Evolutionary conservation across 2,113 vertebrate genomes (phyloP).

Genomic region (Damaliscus lunatus): DNA sequence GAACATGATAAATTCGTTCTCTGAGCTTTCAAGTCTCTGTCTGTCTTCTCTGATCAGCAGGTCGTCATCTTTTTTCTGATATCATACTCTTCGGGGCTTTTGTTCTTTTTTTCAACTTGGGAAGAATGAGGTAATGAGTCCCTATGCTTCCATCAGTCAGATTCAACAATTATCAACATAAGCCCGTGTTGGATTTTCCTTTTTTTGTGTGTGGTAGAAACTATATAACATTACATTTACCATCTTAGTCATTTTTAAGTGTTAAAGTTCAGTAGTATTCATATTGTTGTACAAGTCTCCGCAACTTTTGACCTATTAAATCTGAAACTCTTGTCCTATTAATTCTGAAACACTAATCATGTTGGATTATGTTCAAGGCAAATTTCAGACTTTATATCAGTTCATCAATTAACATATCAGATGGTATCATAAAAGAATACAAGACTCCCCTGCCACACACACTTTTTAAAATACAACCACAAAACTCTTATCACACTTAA

Average conservation of each 20-base stretch:
- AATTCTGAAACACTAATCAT: background rate
- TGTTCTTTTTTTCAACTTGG: background rate
- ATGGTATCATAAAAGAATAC: background rate
- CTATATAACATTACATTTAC: background rate
- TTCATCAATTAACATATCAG: background rate
- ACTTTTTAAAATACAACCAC: background rate
- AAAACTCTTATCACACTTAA: background rate
- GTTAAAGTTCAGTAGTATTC: background rate
- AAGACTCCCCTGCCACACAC: background rate
- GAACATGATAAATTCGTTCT: background rate
- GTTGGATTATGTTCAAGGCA: constrained; percentile 25
- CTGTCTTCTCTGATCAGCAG: background rate
- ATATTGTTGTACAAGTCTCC: background rate
- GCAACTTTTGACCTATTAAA: background rate
- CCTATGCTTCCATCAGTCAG: background rate
- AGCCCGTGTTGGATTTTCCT: background rate
- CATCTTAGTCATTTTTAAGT: background rate
- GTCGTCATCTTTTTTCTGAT: background rate
- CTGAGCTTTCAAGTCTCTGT: background rate
- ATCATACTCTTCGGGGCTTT: background rate
- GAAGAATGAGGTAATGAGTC: background rate
- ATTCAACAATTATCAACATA: background rate
- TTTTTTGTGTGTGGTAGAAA: background rate
- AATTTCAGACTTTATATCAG: background rate
- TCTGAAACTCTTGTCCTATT: background rate